phyloP scores from a whole-genome alignment of 2,113 vertebrate genomes.

The Muntiacus muntjak region DNA sequence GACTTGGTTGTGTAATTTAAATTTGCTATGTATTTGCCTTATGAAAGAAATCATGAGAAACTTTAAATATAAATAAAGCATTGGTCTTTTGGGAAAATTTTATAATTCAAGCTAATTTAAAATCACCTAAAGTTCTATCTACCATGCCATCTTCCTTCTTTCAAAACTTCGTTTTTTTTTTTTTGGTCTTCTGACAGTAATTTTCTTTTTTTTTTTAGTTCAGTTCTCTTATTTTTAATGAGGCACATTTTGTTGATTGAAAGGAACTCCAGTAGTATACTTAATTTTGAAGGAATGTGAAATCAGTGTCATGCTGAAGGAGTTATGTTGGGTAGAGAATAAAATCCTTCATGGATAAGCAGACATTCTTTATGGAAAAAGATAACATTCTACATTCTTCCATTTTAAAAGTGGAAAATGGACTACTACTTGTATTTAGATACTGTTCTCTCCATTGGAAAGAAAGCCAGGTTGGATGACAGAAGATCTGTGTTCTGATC shows the following conservation, averaged over 20 bases:
- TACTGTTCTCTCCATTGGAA: background rate
- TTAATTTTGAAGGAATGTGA: constrained; percentile 9
- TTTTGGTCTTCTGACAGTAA: background rate
- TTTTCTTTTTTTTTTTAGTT: background rate
- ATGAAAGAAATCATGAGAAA: background rate
- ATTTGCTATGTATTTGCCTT: constrained; percentile 27
- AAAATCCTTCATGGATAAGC: background rate
- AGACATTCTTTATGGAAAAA: constrained; percentile 25
- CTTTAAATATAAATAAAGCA: constrained; percentile 30
- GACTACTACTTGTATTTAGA: background rate
- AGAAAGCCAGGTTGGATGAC: background rate
- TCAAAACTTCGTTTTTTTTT: background rate
- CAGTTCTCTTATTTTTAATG: constrained; percentile 10
- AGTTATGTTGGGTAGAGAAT: constrained; percentile 11
- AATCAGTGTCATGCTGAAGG: background rate
- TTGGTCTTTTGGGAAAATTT: background rate
- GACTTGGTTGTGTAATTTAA: constrained; percentile 33
- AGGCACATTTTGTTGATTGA: background rate
- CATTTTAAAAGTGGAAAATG: constrained; percentile 23
- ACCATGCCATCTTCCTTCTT: background rate
- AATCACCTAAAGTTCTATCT: constrained; percentile 23
- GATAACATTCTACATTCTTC: background rate
- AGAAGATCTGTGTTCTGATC: background rate
- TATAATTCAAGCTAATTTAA: constrained; percentile 20
- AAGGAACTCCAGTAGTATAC: background rate